A percentile compares a stretch with the other conserved stretches of the same genome.
phyloP scores from a whole-genome alignment of 2,113 vertebrate species.

The Oceanites oceanicus region DNA sequence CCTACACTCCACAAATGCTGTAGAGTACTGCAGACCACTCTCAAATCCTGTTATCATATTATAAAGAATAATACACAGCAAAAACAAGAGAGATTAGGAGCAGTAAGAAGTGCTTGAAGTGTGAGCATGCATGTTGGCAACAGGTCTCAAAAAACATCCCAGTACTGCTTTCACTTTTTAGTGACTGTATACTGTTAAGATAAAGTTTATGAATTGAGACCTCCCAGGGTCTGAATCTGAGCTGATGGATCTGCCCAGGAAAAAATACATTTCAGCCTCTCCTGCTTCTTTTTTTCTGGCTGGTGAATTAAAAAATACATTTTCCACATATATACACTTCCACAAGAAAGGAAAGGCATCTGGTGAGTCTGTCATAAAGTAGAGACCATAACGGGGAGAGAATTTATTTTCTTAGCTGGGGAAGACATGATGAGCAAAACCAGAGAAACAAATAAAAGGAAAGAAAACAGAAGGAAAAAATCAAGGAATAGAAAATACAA shows the following conservation, averaged over 20 bases:
- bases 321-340: neutral
- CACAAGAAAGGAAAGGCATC: neutral
- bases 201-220: neutral
- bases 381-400: neutral
- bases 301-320: neutral
- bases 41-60: neutral
- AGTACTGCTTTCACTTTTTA: neutral
- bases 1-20: too few species aligned
- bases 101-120: neutral
- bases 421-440: neutral
- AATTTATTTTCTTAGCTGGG: neutral
- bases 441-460: neutral
- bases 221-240: neutral
- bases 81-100: neutral
- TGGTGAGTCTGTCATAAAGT: neutral
- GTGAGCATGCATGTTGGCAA: neutral
- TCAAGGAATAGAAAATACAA: neutral
- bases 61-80: neutral
- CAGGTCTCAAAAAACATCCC: neutral
- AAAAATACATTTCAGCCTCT: neutral
- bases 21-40: neutral
- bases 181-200: neutral
- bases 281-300: neutral
- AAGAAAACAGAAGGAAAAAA: neutral
- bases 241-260: neutral